Evolutionary conservation across 2,888 invertebrate species (phyloP), one percentile per base, ranked within the genome.

Genomic region (Drosophila histrio): DNA sequence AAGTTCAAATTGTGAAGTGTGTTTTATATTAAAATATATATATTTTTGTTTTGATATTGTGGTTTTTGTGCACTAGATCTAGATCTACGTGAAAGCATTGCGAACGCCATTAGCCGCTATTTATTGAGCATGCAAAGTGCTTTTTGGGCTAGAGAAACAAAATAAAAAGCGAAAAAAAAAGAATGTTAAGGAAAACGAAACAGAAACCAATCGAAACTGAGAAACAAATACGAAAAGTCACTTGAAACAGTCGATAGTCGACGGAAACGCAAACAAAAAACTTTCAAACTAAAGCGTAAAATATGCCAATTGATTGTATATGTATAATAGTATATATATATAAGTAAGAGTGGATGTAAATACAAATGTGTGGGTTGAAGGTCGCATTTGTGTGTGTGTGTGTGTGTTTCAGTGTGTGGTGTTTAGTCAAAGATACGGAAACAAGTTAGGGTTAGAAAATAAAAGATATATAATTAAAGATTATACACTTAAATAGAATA

Each of bases 91-190:
- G 68, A 81, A 60, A 87, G 87, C 79, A 81, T 78, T 82, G 58
- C 49, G 60, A 76, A 69, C 70, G 78, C 78, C 61, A 73, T 72
- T 65, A 68, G 65, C 69, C 53, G 49, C 63, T 75, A 85, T 57
- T 75, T 62, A 60, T 65, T 69, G 60, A 60, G 59, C 83, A 83
- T 83, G 83, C 83, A 85, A 68, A 84, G 85, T 83, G 82, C 79
- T 65, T 61, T 57, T 72, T 54, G 44, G 41, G 38, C 72, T 63
- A 61, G 26, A 44, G 53, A 56, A 58, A 46, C 8, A 63, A 53
- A 63, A 53, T 9, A 36, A 57, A 65, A 70, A 67, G 41, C 50
- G 13, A 57, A 67, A 61, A n/a, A 5, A 36, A 19, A 22, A 54
- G 43, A 65, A 61, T 30, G 7, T 6, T 3, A 49, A 53, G 43